Evolutionary conservation across 2,113 vertebrate species (phyloP), one percentile per base, ranked within the genome.

Genomic region (Perca fluviatilis): DNA sequence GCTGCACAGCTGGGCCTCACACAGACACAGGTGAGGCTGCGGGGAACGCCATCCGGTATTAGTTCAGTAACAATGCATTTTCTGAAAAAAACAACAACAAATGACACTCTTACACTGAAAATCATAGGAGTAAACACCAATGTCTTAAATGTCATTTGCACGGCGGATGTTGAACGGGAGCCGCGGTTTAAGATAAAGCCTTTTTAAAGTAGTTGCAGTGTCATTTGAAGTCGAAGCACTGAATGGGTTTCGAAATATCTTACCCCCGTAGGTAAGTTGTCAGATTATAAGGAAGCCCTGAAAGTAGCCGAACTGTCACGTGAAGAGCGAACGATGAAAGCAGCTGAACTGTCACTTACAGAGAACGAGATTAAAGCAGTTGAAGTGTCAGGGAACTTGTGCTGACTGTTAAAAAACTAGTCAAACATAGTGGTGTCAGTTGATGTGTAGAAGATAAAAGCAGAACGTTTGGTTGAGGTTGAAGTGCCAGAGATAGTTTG

Each of bases 1-100:
- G 98, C 98, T 0, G 97, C 97, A 0, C 96, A 98, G 87, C 91
- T 99, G 83, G 98, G 97, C 90, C 96, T 99, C 88, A 99, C 98
- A 3, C 98, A 99, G 95, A 99, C 97, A 3, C 98, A 99, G 97
- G 98, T 98, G 88, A 91, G 79, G 2, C 76, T 9, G 13, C 64
- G 14, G 30, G 19, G n/a, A 16, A 25, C 50, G 40, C 40, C 40
- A 10, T 40, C 40, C 40, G 9, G 9, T 10, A 40, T 40, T 10
- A 33, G 49, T 18, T 50, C 15, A 50, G 49, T 15, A 18, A 49
- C 47, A 16, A 49, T 49, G 4, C 47, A 49, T 6, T 49, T 5
- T 49, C 4, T 49, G 15, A 49, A 15, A 2, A 27, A 27, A 27
- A n/a, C n/a, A 27, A 27, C 2, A 27, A 49, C 9, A 6, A 33